Conservation (phyloP, 2,888 invertebrate species). For the Strigamia transsilvanica region DNA sequence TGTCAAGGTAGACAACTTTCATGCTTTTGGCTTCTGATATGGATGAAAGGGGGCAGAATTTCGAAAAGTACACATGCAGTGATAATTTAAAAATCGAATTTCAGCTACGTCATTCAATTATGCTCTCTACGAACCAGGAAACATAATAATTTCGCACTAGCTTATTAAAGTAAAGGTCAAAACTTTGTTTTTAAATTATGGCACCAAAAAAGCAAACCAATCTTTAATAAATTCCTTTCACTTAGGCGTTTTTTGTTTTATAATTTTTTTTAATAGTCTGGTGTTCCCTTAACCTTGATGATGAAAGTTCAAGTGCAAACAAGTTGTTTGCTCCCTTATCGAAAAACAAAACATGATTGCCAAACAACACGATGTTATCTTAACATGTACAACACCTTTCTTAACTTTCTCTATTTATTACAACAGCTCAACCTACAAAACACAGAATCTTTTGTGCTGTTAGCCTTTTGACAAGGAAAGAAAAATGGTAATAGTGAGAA, state of each 20-base stretch:
- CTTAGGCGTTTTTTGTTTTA: not conserved
- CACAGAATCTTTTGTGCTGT: not conserved
- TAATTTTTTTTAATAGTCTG: not conserved
- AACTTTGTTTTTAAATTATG: not conserved
- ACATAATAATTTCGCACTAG: not conserved
- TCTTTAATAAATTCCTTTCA: not conserved
- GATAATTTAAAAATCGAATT: not conserved
- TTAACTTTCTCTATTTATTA: not conserved
- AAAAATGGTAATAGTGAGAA: not conserved
- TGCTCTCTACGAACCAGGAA: slow-evolving; percentile 8
- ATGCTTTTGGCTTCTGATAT: not conserved
- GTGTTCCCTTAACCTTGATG: not conserved
- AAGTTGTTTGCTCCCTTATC: not conserved
- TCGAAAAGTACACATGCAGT: not conserved
- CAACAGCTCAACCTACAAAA: slow-evolving; percentile 6
- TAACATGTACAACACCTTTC: not conserved
- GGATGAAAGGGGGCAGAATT: not conserved
- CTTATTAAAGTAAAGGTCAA: not conserved
- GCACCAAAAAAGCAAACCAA: not conserved
- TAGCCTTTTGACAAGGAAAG: not conserved
- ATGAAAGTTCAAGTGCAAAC: slow-evolving; percentile 3
- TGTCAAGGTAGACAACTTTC: not conserved
- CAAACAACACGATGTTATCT: not conserved
- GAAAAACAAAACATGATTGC: not conserved
- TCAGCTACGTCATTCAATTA: slow-evolving; percentile 8